These are phyloP conservation scores for Anthrax anthrax DNA, from an alignment of 2,888 invertebrate species.

Conservation along the genomic window DNA sequence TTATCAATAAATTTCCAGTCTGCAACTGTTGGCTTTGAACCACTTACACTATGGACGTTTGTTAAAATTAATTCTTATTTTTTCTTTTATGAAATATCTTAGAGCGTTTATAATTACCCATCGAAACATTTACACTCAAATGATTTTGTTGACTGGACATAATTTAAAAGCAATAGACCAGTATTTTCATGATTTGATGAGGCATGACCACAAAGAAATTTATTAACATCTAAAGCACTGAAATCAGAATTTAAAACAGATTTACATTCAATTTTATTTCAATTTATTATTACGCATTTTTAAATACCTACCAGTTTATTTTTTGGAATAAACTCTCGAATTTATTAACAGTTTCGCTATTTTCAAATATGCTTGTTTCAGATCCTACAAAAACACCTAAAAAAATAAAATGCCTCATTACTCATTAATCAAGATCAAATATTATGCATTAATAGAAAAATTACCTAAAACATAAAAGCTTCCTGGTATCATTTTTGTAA, in stretches of 20 bases:
- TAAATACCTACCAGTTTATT: slow-evolving; percentile 8
- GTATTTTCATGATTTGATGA: background rate
- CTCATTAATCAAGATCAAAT: too few relatives aligned
- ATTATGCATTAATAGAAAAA: too few relatives aligned
- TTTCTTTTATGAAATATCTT: too few relatives aligned
- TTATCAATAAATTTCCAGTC: slow-evolving; percentile 65
- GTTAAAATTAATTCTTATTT: too few relatives aligned
- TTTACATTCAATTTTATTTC: too few relatives aligned
- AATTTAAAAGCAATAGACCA: background rate
- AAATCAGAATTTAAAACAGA: too few relatives aligned
- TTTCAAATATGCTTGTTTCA: slow-evolving; percentile 44
- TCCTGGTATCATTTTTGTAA: slow-evolving; percentile 80
- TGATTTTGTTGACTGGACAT: background rate
- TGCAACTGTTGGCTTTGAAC: slow-evolving; percentile 45
- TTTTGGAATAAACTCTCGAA: slow-evolving; percentile 10
- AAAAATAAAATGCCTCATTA: too few relatives aligned
- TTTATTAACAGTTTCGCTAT: slow-evolving; percentile 3
- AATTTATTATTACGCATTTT: too few relatives aligned
- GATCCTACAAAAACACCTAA: slow-evolving; percentile 55
- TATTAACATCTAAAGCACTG: background rate
- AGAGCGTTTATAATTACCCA: background rate
- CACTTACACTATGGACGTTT: too few relatives aligned
- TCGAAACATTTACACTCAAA: background rate
- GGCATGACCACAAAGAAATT: background rate
- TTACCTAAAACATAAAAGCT: slow-evolving; percentile 70